phyloP scores from a whole-genome alignment of 2,113 vertebrate genomes.

The Petrocephalus microphthalmus region DNA sequence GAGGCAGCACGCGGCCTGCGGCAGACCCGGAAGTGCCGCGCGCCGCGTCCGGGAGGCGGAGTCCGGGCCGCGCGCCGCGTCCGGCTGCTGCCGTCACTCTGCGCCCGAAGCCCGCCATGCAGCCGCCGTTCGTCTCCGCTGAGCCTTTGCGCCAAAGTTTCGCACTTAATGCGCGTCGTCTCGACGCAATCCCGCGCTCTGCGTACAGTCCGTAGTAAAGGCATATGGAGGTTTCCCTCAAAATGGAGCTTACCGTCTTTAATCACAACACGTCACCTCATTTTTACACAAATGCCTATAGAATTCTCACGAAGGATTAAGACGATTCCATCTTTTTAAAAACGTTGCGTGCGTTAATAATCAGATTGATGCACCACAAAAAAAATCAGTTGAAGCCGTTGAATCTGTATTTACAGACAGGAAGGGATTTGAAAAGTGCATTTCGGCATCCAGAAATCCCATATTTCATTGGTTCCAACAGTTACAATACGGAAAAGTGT shows the following conservation, averaged over 20 bases:
- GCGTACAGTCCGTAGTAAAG: not conserved
- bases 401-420: not conserved
- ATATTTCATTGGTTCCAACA: not conserved
- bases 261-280: not conserved
- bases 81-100: not conserved
- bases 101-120: not conserved
- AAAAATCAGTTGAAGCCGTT: not conserved
- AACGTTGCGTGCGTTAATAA: not conserved
- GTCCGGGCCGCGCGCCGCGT: not conserved
- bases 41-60: no score
- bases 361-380: not conserved
- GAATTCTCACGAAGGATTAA: not conserved
- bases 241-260: not conserved
- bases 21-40: not conserved
- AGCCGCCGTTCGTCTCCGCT: not conserved
- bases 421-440: not conserved
- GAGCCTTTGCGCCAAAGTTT: not conserved
- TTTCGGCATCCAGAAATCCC: constrained; percentile 6
- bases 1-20: not conserved
- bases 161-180: not conserved
- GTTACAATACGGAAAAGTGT: not conserved
- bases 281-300: not conserved
- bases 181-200: not conserved
- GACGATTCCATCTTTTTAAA: not conserved
- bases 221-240: not conserved